phyloP scores from a whole-genome alignment of 2,113 vertebrate genomes.

The Laterallus jamaicensis region DNA sequence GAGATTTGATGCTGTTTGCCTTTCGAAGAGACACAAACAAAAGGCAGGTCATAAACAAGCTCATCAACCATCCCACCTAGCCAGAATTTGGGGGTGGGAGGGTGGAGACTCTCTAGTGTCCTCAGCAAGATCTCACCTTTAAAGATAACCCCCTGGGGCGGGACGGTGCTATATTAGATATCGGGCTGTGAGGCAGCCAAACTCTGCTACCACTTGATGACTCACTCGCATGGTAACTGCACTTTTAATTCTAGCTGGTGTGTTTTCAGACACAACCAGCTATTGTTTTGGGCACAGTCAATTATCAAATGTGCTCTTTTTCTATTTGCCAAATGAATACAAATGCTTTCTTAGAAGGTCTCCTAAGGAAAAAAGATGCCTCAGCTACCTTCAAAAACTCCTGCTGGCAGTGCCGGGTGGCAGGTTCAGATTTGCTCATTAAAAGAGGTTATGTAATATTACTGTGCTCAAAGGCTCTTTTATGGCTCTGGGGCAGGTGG shows the following conservation, averaged over 20 bases:
- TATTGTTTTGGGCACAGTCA: conserved; percentile 9
- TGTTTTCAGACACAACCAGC: conserved; percentile 14
- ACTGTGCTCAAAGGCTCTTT: neutral
- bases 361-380: neutral
- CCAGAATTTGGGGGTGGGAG: neutral
- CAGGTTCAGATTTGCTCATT: conserved; percentile 6
- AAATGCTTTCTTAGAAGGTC: neutral
- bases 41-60: neutral
- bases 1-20: neutral
- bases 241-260: neutral
- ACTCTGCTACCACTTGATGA: neutral
- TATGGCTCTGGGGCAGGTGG: neutral
- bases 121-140: neutral
- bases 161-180: neutral
- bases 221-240: neutral
- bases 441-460: neutral
- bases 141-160: neutral
- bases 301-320: neutral
- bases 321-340: neutral
- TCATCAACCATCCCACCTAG: neutral
- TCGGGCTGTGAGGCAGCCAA: neutral
- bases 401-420: neutral
- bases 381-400: conserved; percentile 8
- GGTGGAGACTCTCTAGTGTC: neutral
- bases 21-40: neutral